These are phyloP conservation scores for Campoletis raptor DNA, from an alignment of 2,888 invertebrate species.

Conservation along the genomic window DNA sequence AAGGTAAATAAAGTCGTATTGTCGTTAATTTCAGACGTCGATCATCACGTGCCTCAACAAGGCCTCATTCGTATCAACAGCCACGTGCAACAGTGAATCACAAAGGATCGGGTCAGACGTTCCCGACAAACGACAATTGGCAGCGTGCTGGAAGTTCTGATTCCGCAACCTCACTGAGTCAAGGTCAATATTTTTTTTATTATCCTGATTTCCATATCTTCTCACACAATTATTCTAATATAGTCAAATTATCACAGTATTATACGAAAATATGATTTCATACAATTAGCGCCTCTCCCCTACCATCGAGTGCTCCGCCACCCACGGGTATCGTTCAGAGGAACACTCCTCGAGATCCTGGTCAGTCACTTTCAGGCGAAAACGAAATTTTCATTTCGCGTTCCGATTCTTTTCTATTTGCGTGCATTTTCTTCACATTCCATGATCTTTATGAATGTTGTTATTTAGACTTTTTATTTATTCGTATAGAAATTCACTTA, in stretches of 20 bases:
- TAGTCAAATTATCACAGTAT: slow-evolving; percentile 40
- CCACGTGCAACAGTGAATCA: slow-evolving; percentile 79
- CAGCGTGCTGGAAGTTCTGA: slow-evolving; percentile 80
- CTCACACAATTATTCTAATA: background rate
- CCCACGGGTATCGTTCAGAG: no score
- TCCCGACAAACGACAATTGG: slow-evolving; percentile 80
- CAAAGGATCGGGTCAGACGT: slow-evolving; percentile 82
- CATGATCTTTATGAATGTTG: slow-evolving; percentile 46
- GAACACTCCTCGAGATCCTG: slow-evolving; percentile 81
- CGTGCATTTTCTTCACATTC: slow-evolving; percentile 57
- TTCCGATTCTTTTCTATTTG: slow-evolving; percentile 35
- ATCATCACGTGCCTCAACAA: slow-evolving; percentile 77
- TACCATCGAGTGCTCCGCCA: no score
- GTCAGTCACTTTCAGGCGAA: slow-evolving; percentile 78
- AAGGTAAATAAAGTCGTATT: no score
- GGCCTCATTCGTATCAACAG: slow-evolving; percentile 82
- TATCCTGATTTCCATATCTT: background rate
- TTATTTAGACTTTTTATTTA: background rate
- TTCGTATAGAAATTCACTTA: slow-evolving; percentile 6
- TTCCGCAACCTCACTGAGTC: slow-evolving; percentile 73
- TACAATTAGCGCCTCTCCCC: slow-evolving; percentile 87
- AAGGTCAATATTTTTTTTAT: slow-evolving; percentile 66
- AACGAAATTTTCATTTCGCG: slow-evolving; percentile 47
- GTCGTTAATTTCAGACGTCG: slow-evolving; percentile 74
- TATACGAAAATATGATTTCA: slow-evolving; percentile 78